Evolutionary conservation across 2,888 invertebrate species (phyloP).

Genomic region (Tineola bisselliella): DNA sequence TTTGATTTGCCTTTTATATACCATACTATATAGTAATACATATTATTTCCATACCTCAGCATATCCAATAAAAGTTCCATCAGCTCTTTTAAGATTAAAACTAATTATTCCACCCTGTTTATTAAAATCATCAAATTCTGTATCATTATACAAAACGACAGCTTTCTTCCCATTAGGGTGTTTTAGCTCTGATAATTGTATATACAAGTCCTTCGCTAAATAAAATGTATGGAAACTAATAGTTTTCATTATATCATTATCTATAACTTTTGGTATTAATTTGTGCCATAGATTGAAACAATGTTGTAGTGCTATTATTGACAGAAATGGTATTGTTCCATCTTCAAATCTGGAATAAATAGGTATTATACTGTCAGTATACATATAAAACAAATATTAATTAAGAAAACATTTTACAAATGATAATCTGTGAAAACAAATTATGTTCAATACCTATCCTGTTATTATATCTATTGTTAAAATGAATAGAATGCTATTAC

Average conservation of each 20-base stretch:
- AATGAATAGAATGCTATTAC: too few relatives aligned
- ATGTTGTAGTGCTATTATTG: constrained; percentile 82
- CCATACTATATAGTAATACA: background rate
- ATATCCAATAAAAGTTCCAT: constrained; percentile 86
- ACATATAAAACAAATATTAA: too few relatives aligned
- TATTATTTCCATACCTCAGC: constrained; percentile 72
- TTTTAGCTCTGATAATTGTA: constrained; percentile 67
- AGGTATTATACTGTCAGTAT: constrained; percentile 5
- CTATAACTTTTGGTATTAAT: constrained; percentile 65
- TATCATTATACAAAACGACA: constrained; percentile 77
- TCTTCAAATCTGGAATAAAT: constrained; percentile 83
- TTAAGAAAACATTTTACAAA: too few relatives aligned
- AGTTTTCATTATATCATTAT: constrained; percentile 63
- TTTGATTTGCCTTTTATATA: too few relatives aligned
- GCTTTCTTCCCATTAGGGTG: constrained; percentile 80
- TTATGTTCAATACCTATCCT: too few relatives aligned
- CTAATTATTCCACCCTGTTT: constrained; percentile 88
- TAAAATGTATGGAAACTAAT: constrained; percentile 79
- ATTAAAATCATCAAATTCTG: constrained; percentile 67
- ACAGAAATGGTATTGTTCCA: constrained; percentile 89
- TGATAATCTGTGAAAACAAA: too few relatives aligned
- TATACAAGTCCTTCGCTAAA: constrained; percentile 78
- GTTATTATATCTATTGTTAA: too few relatives aligned
- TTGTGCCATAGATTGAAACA: constrained; percentile 81
- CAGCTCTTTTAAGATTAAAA: constrained; percentile 84